Evolutionary conservation across 2,797 vertebrate genomes (phyloP).

Genomic region (Platyrinchus mystaceus): DNA sequence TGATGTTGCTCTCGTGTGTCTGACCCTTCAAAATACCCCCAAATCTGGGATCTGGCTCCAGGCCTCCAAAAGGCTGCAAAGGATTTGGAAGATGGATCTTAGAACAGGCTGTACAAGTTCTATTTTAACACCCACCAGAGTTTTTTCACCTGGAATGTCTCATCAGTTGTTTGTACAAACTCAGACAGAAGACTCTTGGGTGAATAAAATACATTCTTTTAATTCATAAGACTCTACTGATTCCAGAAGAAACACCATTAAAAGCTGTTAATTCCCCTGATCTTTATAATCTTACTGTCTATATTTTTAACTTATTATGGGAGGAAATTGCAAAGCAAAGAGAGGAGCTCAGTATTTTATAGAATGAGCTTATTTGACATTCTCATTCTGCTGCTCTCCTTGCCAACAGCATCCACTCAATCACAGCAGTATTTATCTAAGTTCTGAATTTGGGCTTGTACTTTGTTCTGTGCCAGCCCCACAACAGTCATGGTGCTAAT

Average conservation of each 20-base stretch:
- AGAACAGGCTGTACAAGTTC: neutral
- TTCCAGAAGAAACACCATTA: neutral
- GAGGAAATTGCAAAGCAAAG: neutral
- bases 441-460: slow-evolving; percentile 2
- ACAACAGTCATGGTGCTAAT: slow-evolving; percentile 23
- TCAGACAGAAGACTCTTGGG: neutral
- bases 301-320: neutral
- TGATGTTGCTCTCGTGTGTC: neutral
- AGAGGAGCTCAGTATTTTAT: neutral
- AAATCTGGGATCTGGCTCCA: neutral
- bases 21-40: neutral
- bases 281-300: neutral
- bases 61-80: neutral
- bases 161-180: neutral
- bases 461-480: neutral
- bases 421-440: neutral
- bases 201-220: neutral
- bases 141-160: neutral
- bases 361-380: neutral
- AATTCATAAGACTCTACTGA: neutral
- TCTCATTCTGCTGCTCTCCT: neutral
- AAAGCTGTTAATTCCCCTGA: neutral
- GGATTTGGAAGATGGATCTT: neutral
- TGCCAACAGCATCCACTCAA: neutral
- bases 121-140: neutral